These are phyloP conservation scores for Spisula subtruncata DNA, from an alignment of 2,888 invertebrate genomes.

Conservation along the genomic window DNA sequence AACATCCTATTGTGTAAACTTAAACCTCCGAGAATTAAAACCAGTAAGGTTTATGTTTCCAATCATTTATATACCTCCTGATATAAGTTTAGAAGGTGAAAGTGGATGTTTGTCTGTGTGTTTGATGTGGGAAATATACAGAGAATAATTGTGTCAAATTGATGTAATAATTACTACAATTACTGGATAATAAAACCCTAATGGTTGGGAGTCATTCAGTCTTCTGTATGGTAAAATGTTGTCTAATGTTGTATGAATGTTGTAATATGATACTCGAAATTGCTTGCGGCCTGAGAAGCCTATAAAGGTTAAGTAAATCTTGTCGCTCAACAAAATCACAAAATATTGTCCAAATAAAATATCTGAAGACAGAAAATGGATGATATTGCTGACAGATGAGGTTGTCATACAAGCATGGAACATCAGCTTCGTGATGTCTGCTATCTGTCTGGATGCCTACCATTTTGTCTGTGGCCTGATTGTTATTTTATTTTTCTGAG, in stretches of 20 bases:
- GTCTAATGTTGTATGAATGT: not conserved
- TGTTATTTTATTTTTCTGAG: no score
- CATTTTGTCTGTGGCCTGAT: no score
- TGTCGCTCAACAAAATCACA: no score
- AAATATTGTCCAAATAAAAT: no score
- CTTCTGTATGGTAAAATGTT: not conserved
- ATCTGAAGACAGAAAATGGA: no score
- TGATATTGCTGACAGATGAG: no score
- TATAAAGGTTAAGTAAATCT: no score
- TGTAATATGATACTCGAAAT: not conserved
- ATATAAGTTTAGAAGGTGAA: not conserved
- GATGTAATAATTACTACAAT: constrained; percentile 25
- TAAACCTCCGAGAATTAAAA: not conserved
- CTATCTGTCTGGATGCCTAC: no score
- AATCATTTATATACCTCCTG: not conserved
- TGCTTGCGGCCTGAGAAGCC: no score
- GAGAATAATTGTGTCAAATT: constrained; percentile 37
- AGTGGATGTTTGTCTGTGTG: not conserved
- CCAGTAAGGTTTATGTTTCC: not conserved
- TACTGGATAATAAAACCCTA: not conserved
- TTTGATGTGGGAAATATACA: constrained; percentile 14
- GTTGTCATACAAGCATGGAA: no score
- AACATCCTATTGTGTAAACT: not conserved
- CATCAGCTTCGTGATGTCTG: no score
- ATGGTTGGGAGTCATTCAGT: not conserved